phyloP scores from a whole-genome alignment of 2,797 vertebrate species.

The Leuciscus waleckii region DNA sequence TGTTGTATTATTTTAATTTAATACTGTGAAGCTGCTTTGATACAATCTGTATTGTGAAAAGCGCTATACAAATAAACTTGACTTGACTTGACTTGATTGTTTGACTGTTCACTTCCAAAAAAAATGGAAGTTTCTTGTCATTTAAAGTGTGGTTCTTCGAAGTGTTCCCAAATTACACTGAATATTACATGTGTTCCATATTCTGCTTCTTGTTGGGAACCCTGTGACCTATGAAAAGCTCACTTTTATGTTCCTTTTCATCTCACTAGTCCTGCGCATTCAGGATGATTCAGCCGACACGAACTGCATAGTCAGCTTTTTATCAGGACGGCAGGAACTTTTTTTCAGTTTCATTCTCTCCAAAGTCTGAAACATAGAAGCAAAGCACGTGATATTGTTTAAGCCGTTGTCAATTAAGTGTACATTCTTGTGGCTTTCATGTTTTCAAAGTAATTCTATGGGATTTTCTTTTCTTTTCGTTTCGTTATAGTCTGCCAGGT shows the following conservation, averaged over 20 bases:
- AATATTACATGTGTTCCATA: background rate
- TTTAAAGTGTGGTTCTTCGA: background rate
- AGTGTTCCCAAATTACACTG: background rate
- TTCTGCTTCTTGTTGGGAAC: slow-evolving; percentile 6
- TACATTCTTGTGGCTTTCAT: background rate
- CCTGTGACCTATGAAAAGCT: slow-evolving; percentile 1
- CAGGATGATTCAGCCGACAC: background rate
- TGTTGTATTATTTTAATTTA: too few relatives aligned
- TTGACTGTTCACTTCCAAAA: background rate
- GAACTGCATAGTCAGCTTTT: slow-evolving; percentile 1
- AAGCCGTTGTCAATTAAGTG: background rate
- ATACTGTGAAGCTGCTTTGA: too few relatives aligned
- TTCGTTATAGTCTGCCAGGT: background rate
- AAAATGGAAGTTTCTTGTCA: background rate
- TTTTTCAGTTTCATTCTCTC: slow-evolving; percentile 12
- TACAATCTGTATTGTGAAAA: too few relatives aligned
- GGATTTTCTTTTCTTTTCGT: background rate
- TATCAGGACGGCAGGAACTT: background rate
- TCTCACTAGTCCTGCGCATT: background rate
- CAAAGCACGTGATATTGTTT: background rate
- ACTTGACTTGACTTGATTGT: background rate
- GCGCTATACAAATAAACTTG: too few relatives aligned
- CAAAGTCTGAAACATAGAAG: background rate
- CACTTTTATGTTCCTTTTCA: background rate
- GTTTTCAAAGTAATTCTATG: background rate